These are phyloP conservation scores for Athene noctua DNA, from an alignment of 2,113 vertebrate species.

Conservation along the genomic window DNA sequence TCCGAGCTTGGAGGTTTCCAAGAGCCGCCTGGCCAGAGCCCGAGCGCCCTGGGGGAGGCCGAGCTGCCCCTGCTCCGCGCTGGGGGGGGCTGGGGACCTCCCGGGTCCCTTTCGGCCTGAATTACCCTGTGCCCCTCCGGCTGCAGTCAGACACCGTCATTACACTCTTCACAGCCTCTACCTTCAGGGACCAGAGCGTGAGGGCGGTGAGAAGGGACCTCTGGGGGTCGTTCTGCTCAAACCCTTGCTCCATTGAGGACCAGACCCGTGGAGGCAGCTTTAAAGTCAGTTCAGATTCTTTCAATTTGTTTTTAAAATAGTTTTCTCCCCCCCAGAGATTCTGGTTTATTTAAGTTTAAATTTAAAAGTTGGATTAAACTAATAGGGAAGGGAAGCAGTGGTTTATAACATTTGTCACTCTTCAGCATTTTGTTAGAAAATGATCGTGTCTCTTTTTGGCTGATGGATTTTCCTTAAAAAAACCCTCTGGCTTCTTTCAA, in stretches of 20 bases:
- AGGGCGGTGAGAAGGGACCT: neutral
- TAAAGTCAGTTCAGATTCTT: neutral
- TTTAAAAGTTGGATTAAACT: neutral
- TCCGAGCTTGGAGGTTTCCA: neutral
- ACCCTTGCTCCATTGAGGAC: neutral
- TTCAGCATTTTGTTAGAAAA: neutral
- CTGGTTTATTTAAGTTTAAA: neutral
- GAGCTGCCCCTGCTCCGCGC: neutral
- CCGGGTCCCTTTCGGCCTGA: neutral
- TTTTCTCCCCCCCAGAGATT: neutral
- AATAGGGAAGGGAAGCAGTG: neutral
- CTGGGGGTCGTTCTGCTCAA: neutral
- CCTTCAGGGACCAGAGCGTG: accelerated
- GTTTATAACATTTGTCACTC: neutral
- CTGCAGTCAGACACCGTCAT: accelerated
- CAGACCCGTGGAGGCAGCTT: neutral
- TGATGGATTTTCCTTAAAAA: neutral
- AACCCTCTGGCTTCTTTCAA: neutral
- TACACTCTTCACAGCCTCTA: neutral
- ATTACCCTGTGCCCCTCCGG: neutral
- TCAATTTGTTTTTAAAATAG: neutral
- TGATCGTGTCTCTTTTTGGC: neutral
- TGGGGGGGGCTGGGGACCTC: neutral
- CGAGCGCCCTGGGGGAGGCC: neutral
- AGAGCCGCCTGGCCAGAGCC: neutral